These are phyloP conservation scores for Dione juno DNA, from an alignment of 2,888 invertebrate species.

Conservation along the genomic window DNA sequence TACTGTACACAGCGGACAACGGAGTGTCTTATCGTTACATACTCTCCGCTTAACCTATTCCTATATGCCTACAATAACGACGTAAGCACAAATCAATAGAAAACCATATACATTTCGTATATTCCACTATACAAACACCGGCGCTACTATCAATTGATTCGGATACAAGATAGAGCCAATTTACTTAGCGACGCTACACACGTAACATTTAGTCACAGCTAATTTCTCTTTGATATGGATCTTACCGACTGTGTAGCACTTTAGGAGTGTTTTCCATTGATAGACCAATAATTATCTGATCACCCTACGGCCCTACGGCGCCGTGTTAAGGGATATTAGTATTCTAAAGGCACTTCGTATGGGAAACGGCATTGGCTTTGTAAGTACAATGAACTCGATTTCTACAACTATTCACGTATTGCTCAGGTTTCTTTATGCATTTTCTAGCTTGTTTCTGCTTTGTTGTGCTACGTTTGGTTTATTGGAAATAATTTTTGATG, in stretches of 20 bases:
- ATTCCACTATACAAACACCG: background rate
- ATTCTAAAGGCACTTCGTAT: conserved; percentile 34
- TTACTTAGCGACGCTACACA: conserved; percentile 13
- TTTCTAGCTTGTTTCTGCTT: conserved; percentile 5
- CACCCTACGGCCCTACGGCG: conserved; percentile 28
- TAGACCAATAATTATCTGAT: conserved; percentile 37
- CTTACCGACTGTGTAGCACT: conserved; percentile 17
- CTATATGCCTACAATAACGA: background rate
- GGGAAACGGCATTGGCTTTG: conserved; percentile 40
- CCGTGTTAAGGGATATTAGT: conserved; percentile 37
- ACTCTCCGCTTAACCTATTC: no score
- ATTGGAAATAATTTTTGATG: background rate
- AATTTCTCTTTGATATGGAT: conserved; percentile 29
- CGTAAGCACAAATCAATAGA: background rate
- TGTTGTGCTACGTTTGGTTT: background rate
- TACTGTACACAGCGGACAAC: no score
- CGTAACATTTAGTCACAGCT: conserved; percentile 22
- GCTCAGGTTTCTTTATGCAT: conserved; percentile 25
- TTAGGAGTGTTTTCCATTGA: conserved; percentile 33
- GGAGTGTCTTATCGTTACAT: no score
- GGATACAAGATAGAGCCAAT: background rate
- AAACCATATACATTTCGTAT: background rate
- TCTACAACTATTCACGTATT: conserved; percentile 25
- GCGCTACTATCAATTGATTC: background rate
- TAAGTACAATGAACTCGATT: conserved; percentile 42